Base-by-base conservation (phyloP, 2,797 vertebrate species). In the Coendou prehensilis region DNA sequence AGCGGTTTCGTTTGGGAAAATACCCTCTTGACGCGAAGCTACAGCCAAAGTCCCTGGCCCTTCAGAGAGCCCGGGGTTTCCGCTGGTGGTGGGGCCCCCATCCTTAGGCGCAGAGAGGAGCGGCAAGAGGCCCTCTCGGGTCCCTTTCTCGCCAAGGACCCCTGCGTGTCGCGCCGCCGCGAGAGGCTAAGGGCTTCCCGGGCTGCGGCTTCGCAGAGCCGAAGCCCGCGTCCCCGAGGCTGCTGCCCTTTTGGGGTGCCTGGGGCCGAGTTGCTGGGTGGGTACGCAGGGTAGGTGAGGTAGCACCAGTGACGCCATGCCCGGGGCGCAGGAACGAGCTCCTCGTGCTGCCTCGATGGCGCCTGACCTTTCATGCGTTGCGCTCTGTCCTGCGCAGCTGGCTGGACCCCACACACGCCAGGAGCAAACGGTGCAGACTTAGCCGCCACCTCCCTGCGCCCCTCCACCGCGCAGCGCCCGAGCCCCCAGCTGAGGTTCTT, bases 1-100 rank as follows among this genome's bases (percentile, higher is more conserved):
- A 88, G 90, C 85, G 57, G 94, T 97, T 97, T 98, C 97, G 96
- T 98, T 96, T 94, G 89, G 89, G 87, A 47, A 93, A 96, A 88
- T 93, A 96, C 97, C 97, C 96, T 95, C 80, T 97, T 98, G 97
- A 97, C 52, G 75, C 97, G 97, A 97, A 98, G 95, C 94, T 87
- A 56, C 78, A 45, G 50, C 87, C 52, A 4, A 56, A 93, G 94
- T 71, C 75, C 76, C 78, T 4, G n/a, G 86, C 85, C 26, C 23
- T 8, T 41, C 67, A 64, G 82, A 79, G 92, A 95, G 94, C 95
- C 94, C 93, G 33, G 73, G 56, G 33, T 54, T 85, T 92, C 37
- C 23, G 8, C 30, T n/a, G 1, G 9, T 11, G 69, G 67, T 5
- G 89, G 94, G 90, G 92, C 59, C 93, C 93, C 83, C 54, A 23